phyloP scores from a whole-genome alignment of 2,113 vertebrate species.

The Cervus canadensis region DNA sequence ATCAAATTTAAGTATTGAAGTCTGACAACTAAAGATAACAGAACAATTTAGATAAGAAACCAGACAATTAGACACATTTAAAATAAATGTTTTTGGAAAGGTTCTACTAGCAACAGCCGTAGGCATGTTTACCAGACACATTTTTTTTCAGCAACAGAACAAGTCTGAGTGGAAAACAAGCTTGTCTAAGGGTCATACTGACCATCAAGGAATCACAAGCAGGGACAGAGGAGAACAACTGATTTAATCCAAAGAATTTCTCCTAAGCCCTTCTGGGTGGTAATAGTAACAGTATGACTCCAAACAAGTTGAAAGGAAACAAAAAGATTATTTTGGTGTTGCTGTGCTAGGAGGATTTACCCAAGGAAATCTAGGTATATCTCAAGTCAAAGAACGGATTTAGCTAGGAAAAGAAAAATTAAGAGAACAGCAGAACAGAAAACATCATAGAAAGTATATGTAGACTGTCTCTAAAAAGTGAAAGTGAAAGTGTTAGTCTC shows the following conservation, averaged over 20 bases:
- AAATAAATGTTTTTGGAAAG: not conserved
- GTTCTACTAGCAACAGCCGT: not conserved
- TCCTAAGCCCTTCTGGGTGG: not conserved
- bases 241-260: not conserved
- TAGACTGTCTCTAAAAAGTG: not conserved
- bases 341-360: not conserved
- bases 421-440: not conserved
- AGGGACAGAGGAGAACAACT: not conserved
- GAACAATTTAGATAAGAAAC: not conserved
- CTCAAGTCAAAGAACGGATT: not conserved
- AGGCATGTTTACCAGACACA: not conserved
- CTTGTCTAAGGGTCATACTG: not conserved
- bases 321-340: not conserved
- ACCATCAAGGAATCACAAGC: not conserved
- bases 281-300: not conserved
- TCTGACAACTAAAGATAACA: not conserved
- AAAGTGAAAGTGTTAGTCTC: not conserved
- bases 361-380: not conserved
- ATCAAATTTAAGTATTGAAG: slow-evolving; percentile 30
- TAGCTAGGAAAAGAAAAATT: not conserved
- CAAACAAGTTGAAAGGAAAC: not conserved
- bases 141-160: not conserved
- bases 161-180: not conserved
- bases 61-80: not conserved
- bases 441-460: not conserved